These are phyloP conservation scores for Prunella strophiata DNA, from an alignment of 2,797 vertebrate species.

Conservation along the genomic window DNA sequence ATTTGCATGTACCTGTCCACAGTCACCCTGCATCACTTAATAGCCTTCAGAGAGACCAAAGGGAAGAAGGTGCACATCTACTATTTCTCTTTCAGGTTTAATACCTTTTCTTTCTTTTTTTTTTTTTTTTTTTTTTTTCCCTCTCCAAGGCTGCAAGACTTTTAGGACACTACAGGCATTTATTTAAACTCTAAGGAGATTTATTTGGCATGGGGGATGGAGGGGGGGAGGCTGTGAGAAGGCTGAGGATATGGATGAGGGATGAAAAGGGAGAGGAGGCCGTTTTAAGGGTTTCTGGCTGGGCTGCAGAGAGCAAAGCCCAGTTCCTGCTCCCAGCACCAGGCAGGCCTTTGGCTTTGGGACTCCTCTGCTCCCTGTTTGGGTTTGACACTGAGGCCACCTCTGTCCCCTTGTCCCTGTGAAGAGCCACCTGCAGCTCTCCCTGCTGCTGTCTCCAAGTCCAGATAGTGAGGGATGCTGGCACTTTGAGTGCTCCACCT, in stretches of 20 bases:
- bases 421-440: neutral
- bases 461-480: neutral
- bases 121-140: rapidly evolving
- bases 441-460: neutral
- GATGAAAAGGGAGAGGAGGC: neutral
- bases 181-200: conserved; percentile 58
- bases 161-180: conserved; percentile 23
- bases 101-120: neutral
- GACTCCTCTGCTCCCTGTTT: neutral
- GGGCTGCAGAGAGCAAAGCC: neutral
- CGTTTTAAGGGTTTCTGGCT: neutral
- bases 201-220: neutral
- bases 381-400: neutral
- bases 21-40: conserved; percentile 71
- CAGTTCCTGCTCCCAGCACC: rapidly evolving
- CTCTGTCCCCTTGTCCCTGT: neutral
- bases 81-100: conserved; percentile 60
- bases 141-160: neutral
- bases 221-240: neutral
- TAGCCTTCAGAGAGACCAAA: conserved; percentile 72
- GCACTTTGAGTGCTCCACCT: neutral
- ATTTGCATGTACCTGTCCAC: conserved; percentile 80
- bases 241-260: neutral
- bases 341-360: neutral
- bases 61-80: conserved; percentile 67